Evolutionary conservation across 1,140 invertebrate genomes (phyloP).

Genomic region (Aphelenchoides besseyi): DNA sequence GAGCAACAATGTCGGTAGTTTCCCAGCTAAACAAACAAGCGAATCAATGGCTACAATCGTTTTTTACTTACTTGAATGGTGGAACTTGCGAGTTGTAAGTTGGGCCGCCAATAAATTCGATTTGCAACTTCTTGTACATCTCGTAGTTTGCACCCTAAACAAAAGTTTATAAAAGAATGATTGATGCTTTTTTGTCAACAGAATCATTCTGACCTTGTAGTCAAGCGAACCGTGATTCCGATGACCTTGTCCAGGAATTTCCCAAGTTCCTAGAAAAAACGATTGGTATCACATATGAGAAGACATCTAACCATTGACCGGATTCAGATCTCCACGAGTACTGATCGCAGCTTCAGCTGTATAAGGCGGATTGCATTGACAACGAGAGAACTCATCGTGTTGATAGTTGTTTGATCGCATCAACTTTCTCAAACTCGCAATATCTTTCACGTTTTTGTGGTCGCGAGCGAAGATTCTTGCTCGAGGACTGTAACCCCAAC

Average conservation of each 20-base stretch:
- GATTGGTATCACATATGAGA: no score
- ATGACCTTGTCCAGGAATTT: conserved; percentile 70
- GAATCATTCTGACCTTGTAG: conserved; percentile 69
- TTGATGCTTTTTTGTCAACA: background rate
- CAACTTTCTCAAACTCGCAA: conserved; percentile 68
- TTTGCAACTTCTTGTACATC: conserved; percentile 65
- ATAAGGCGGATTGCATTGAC: conserved; percentile 73
- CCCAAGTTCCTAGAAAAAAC: no score
- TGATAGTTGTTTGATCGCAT: conserved; percentile 76
- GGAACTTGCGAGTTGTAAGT: conserved; percentile 65
- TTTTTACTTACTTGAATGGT: conserved; percentile 18
- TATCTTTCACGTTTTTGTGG: conserved; percentile 67
- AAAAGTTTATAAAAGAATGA: conserved; percentile 54
- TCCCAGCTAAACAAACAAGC: conserved; percentile 74
- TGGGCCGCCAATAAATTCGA: conserved; percentile 69
- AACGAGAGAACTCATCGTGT: conserved; percentile 71
- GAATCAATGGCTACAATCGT: background rate
- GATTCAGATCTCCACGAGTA: conserved; percentile 58
- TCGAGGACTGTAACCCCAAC: conserved; percentile 70
- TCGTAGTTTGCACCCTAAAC: conserved; percentile 64
- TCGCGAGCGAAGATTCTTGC: conserved; percentile 71
- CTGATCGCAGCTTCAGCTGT: conserved; percentile 69
- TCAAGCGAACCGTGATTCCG: conserved; percentile 71
- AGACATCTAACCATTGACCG: conserved; percentile 53
- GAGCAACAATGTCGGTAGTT: conserved; percentile 67